These are phyloP conservation scores for Turdus rufiventris DNA, from an alignment of 2,113 vertebrate genomes.

Conservation along the genomic window DNA sequence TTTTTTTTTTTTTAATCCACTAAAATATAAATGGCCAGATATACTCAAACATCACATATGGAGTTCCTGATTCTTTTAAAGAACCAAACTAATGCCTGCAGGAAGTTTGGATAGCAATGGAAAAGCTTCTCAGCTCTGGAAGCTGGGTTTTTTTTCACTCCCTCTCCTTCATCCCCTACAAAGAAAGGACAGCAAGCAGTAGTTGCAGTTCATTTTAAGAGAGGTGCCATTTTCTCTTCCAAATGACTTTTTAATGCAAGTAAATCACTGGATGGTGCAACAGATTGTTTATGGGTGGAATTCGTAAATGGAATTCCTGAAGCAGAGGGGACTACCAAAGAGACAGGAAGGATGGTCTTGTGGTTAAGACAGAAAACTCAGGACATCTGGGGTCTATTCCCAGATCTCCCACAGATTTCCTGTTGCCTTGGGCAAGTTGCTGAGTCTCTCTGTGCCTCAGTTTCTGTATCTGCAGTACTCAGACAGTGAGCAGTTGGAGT, in stretches of 20 bases:
- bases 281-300: constrained; percentile 4
- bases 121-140: neutral
- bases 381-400: constrained; percentile 59
- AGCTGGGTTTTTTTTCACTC: neutral
- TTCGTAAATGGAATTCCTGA: constrained; percentile 27
- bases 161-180: neutral
- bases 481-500: neutral
- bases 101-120: neutral
- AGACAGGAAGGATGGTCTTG: constrained; percentile 54
- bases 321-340: constrained; percentile 50
- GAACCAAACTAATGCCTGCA: neutral
- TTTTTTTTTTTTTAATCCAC: neutral
- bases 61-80: neutral
- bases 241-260: neutral
- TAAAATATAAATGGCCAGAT: neutral
- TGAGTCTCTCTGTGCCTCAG: constrained; percentile 38
- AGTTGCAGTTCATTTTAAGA: neutral
- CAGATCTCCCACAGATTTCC: constrained; percentile 58
- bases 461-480: constrained; percentile 12
- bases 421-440: constrained; percentile 37
- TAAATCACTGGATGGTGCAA: neutral
- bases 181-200: neutral
- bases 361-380: constrained; percentile 37
- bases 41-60: neutral
- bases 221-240: neutral